phyloP scores from a whole-genome alignment of 2,797 vertebrate genomes.

The Anomalospiza imberbis region DNA sequence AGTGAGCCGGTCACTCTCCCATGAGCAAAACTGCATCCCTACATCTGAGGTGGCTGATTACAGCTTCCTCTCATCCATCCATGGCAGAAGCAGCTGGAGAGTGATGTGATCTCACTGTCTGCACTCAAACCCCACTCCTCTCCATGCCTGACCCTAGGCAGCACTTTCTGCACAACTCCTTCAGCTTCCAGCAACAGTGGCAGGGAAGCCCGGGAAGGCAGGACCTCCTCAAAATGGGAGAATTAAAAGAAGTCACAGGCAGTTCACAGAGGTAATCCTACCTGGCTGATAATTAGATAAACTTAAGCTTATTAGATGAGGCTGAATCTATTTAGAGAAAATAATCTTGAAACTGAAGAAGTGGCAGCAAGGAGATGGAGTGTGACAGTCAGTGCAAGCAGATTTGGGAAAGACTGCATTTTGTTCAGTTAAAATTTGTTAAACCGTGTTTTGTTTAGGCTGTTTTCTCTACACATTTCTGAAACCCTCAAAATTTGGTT shows the following conservation, averaged over 20 bases:
- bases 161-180: background rate
- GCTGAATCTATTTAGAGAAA: constrained; percentile 56
- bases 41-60: background rate
- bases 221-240: background rate
- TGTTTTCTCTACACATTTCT: background rate
- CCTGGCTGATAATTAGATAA: constrained; percentile 58
- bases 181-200: background rate
- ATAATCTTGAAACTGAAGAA: constrained; percentile 8
- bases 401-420: background rate
- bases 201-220: background rate
- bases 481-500: background rate
- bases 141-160: background rate
- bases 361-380: background rate
- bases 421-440: background rate
- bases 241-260: background rate
- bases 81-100: background rate
- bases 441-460: background rate
- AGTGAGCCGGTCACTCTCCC: background rate
- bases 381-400: background rate
- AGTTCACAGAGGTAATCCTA: constrained; percentile 38
- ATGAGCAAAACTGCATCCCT: background rate
- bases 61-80: background rate
- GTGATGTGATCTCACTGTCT: background rate
- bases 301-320: constrained; percentile 54
- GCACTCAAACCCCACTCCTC: background rate